Evolutionary conservation across 1,140 invertebrate genomes (phyloP), one percentile per base, ranked within the genome.

Genomic region (Drosophila teissieri): DNA sequence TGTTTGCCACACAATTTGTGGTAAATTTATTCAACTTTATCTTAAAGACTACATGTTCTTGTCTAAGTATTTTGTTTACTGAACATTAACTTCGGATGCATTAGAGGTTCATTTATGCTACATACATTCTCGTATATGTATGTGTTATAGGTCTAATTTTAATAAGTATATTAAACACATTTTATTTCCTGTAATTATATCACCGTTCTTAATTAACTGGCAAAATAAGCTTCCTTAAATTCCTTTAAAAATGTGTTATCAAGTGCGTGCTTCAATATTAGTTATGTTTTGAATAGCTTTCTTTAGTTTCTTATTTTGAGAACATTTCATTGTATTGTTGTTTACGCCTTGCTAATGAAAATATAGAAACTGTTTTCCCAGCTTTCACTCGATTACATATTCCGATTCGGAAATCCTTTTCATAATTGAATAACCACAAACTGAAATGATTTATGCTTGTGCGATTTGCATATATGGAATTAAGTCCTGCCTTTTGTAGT

Each of bases 401-500:
- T 75, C 72, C 22, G 34, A 76, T 53, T 75, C 56, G 40, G 54
- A 67, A 67, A 53, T 76, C 40, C 72, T 67, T 67, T 76, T 52
- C 73, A 75, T 76, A 76, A 77, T 77, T 77, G 73, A 77, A 77
- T 75, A 51, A 58, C 51, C 73, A 76, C 53, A 75, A 67, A 75
- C 72, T 42, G 27, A 14, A 56, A 76, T 76, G 72, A 74, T 75
- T 74, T 75, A 74, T 75, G 73, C 49, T 42, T 57, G 52, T 56
- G 48, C 51, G 73, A 76, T 77, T 60, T 77, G 49, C 73, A 77
- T 77, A 68, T 61, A 60, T 76, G 72, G 73, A 55, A 54, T 45
- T 53, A 60, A 64, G 52, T 49, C 19, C 44, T 39, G 10, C 12
- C 27, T 51, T 48, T 74, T 57, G 48, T 49, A 14, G 60, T 27